Percentiles rank a stretch among this genome's conserved stretches.
These are phyloP conservation scores for Halyomorpha halys DNA, from an alignment of 1,140 invertebrate species.

Conservation along the genomic window DNA sequence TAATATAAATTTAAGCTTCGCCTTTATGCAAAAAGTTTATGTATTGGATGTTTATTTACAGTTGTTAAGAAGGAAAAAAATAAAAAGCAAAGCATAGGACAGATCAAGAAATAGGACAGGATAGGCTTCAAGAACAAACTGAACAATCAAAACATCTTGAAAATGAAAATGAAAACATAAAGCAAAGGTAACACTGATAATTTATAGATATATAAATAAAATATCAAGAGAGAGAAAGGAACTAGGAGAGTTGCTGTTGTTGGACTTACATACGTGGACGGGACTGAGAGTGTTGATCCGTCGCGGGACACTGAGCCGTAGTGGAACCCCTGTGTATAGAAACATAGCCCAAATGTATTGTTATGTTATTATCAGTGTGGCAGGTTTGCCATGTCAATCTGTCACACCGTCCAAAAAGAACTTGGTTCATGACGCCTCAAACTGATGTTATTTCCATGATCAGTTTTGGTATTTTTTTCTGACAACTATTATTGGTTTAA, in stretches of 20 bases:
- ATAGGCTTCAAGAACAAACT: conserved; percentile 12
- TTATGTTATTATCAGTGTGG: conserved; percentile 5
- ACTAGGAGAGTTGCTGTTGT: conserved; percentile 13
- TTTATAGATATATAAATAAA: neutral
- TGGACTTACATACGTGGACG: conserved; percentile 49
- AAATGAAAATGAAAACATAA: conserved; percentile 3
- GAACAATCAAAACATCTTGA: neutral
- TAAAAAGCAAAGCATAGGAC: conserved; percentile 23
- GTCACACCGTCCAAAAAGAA: neutral
- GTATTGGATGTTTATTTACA: no score
- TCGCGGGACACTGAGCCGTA: conserved; percentile 39
- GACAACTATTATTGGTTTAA: no score
- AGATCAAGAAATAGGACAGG: conserved; percentile 12
- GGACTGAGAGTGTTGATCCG: conserved; percentile 65
- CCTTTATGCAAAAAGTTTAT: no score
- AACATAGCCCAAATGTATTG: conserved; percentile 21
- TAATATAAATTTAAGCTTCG: no score
- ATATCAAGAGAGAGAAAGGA: conserved; percentile 7
- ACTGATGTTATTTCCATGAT: neutral
- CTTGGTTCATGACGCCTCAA: neutral
- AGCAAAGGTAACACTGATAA: conserved; percentile 10
- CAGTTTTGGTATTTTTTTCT: neutral
- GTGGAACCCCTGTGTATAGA: conserved; percentile 33
- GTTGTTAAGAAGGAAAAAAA: conserved; percentile 5
- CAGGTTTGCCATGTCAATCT: neutral